Base-by-base conservation (phyloP, 2,113 vertebrate genomes). In the Ictalurus furcatus region DNA sequence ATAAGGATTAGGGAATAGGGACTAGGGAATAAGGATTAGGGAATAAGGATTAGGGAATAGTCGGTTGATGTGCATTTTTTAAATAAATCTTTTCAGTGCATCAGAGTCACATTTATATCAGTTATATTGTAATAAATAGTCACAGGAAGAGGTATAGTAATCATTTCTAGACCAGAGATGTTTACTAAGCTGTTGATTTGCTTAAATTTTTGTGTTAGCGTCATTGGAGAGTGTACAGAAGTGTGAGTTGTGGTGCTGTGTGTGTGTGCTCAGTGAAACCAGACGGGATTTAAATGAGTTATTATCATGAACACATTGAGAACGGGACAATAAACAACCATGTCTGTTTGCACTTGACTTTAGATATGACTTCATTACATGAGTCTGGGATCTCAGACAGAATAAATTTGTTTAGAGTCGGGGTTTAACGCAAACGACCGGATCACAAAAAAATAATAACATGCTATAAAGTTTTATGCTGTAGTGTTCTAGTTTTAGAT, bases 301-400 rank as follows among this genome's bases (percentile, higher is more conserved):
- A 90, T 56, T 82, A 52, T 88, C 74, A 37, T 25, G 12, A 23
- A 85, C 25, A 63, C 63, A 16, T 82, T 23, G 52, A 85, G 73
- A 71, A 28, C 8, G 52, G 59, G 71, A 87, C 59, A 71, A 59
- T 88, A 88, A 85, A 85, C 9, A 37, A 5, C 61, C 3, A 0
- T 69, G 59, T 79, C 56, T 84, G 44, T 58, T 63, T 65, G 30
- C 80, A 48, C 86, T 52, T 69, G 0, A 48, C 44, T 48, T 37
- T 21, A 34, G 52, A 59, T 48, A 79, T 59, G 8, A 16, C 30
- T 79, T 78, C 48, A 63, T 78, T 52, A 14, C 56, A 74, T 52
- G 34, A 76, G 81, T 48, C 63, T 44, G 44, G 40, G 59, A 23
- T 56, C 54, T 85, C 28, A 73, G 21, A 19, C 54, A 11, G 34